Conservation (phyloP, 2,113 vertebrate genomes). For the Saguinus midas region DNA sequence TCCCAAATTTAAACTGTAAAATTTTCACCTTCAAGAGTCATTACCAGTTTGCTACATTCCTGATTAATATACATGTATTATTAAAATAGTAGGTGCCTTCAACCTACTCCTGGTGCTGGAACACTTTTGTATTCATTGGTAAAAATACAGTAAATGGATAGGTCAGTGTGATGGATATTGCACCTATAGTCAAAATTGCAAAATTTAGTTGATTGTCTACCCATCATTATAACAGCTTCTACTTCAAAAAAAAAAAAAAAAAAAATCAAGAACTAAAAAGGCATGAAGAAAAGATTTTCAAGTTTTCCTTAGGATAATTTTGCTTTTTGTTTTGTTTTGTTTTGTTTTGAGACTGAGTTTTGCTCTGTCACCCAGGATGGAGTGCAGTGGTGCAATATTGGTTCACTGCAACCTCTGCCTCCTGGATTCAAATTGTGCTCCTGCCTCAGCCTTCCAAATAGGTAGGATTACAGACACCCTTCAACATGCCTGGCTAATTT, state of each 20-base stretch:
- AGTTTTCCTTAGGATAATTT: neutral
- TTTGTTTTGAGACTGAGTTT: neutral
- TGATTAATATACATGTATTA: neutral
- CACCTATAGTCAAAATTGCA: neutral
- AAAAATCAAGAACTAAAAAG: neutral
- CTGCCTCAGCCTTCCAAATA: no score
- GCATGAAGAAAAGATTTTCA: neutral
- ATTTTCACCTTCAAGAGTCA: neutral
- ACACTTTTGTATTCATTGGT: neutral
- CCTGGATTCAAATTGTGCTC: no score
- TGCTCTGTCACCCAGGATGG: no score
- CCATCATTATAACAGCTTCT: neutral
- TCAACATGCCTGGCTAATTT: no score
- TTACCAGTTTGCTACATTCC: neutral
- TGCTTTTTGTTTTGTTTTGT: neutral
- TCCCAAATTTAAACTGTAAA: neutral
- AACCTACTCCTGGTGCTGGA: neutral
- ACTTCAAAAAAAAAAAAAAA: neutral
- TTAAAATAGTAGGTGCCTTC: neutral
- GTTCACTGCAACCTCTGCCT: no score
- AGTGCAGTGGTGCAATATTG: no score
- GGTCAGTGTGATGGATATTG: neutral
- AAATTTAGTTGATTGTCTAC: neutral
- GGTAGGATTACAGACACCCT: no score
- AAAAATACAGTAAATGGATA: neutral